Conservation (phyloP, 2,797 vertebrate species). For the Eospalax fontanierii region DNA sequence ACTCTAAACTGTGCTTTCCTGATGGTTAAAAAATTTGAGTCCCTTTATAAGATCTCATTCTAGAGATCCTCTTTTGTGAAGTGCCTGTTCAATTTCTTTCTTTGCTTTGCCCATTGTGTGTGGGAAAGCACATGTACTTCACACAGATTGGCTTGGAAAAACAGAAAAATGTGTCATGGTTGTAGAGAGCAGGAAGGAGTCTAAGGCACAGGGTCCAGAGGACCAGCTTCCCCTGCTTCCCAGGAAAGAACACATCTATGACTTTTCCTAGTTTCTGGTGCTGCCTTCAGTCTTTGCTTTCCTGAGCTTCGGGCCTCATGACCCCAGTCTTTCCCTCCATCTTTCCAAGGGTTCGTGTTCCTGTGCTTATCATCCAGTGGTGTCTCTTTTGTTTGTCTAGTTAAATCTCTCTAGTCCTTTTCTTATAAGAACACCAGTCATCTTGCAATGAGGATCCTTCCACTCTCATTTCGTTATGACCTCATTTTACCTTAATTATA, state of each 20-base stretch:
- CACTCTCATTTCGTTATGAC: background rate
- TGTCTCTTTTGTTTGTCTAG: background rate
- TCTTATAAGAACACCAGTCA: background rate
- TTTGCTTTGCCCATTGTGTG: background rate
- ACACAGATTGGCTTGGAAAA: background rate
- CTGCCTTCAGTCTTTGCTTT: accelerated
- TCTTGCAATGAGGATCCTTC: background rate
- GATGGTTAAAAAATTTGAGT: background rate
- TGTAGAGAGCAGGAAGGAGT: background rate
- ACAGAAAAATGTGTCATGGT: background rate
- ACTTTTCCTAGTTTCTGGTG: background rate
- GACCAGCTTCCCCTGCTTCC: background rate
- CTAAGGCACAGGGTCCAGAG: background rate
- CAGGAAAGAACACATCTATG: background rate
- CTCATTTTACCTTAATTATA: background rate
- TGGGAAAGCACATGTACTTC: background rate
- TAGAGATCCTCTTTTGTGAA: background rate
- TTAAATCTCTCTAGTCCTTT: background rate
- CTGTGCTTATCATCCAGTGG: background rate
- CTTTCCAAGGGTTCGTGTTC: background rate
- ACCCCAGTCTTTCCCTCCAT: background rate
- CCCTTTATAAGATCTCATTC: background rate
- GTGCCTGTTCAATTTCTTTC: background rate
- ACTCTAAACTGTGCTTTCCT: background rate
- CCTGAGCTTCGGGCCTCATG: background rate